These are phyloP conservation scores for Typhlichthys eigenmanni DNA, from an alignment of 2,797 vertebrate genomes.

Conservation along the genomic window DNA sequence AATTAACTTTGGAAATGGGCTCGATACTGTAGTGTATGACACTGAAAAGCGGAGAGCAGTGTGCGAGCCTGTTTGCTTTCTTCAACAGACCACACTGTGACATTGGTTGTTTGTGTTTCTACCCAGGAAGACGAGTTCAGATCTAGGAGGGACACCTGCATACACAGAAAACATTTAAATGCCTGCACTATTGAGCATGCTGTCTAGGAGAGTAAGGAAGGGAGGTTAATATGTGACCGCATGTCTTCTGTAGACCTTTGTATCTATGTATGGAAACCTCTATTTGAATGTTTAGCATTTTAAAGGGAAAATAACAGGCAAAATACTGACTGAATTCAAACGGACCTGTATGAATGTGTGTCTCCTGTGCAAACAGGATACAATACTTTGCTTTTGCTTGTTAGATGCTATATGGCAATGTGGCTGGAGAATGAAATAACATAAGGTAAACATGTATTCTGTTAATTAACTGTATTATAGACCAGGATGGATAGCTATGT, in stretches of 20 bases:
- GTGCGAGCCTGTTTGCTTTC: slow-evolving; percentile 8
- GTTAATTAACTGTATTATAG: too few relatives aligned
- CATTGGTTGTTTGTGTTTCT: slow-evolving; percentile 29
- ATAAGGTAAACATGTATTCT: neutral
- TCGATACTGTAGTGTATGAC: neutral
- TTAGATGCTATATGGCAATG: neutral
- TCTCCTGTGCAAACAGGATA: neutral
- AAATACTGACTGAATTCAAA: slow-evolving; percentile 6
- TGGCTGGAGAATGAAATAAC: neutral
- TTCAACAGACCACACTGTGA: slow-evolving; percentile 1
- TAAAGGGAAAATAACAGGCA: neutral
- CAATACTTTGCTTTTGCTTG: neutral
- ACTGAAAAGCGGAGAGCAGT: neutral
- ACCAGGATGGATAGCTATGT: slow-evolving; percentile 3
- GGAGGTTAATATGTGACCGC: neutral
- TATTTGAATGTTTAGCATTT: slow-evolving; percentile 2
- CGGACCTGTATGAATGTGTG: neutral
- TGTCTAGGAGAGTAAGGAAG: neutral
- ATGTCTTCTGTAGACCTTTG: slow-evolving; percentile 3
- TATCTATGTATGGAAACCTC: neutral
- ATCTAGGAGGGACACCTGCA: neutral
- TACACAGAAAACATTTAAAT: slow-evolving; percentile 17
- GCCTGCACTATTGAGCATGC: slow-evolving; percentile 3
- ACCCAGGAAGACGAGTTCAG: slow-evolving; percentile 34
- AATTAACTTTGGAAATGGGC: slow-evolving; percentile 20